phyloP scores from a whole-genome alignment of 2,797 vertebrate genomes.

The Nannoperca australis region DNA sequence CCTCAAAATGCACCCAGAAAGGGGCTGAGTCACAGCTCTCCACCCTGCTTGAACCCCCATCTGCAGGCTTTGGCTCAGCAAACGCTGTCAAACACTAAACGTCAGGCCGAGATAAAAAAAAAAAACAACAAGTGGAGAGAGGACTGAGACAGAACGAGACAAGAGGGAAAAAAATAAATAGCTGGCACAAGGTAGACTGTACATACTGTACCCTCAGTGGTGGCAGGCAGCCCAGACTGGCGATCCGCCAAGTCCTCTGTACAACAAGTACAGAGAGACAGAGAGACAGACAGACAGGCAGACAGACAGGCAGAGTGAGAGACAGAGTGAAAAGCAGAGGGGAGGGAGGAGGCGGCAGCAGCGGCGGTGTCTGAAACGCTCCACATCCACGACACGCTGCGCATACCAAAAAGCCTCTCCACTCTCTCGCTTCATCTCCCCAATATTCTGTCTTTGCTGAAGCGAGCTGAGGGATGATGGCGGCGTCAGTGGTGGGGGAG shows the following conservation, averaged over 20 bases:
- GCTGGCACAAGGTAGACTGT: conserved; percentile 94
- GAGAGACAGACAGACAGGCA: conserved; percentile 38
- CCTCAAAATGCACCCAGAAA: conserved; percentile 24
- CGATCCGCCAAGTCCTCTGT: conserved; percentile 87
- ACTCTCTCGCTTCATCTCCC: conserved; percentile 68
- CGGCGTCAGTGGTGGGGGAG: conserved; percentile 17
- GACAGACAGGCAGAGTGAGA: conserved; percentile 36
- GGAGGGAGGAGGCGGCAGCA: conserved; percentile 28
- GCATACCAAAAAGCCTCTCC: conserved; percentile 77
- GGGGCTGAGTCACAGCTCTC: conserved; percentile 53
- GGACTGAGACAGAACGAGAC: conserved; percentile 67
- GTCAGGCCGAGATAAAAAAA: conserved; percentile 77
- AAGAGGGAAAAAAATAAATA: conserved; percentile 80
- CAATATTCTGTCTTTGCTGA: conserved; percentile 70
- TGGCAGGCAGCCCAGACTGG: conserved; percentile 93
- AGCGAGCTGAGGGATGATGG: conserved; percentile 72
- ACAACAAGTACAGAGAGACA: conserved; percentile 87
- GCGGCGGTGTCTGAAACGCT: conserved; percentile 64
- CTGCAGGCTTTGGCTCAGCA: conserved; percentile 53
- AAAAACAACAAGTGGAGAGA: conserved; percentile 50
- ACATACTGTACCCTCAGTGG: conserved; percentile 97
- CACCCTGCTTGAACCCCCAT: conserved; percentile 48
- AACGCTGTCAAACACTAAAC: conserved; percentile 81
- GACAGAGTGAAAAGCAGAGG: conserved; percentile 37
- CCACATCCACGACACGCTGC: conserved; percentile 68